phyloP scores from a whole-genome alignment of 2,888 invertebrate species.

The Pegoplata infirma region DNA sequence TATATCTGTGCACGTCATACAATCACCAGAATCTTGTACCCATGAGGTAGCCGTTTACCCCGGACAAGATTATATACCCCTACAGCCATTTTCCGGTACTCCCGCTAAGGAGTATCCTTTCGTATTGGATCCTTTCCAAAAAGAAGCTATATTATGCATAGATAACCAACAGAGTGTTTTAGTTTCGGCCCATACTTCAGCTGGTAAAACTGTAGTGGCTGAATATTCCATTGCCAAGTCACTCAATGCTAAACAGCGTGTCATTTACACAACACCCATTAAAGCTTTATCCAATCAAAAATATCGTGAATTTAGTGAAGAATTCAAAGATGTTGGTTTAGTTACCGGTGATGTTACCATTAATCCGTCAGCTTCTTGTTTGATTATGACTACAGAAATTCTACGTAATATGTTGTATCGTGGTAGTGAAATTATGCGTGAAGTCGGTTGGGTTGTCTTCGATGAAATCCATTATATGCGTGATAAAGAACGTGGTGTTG shows the following conservation, averaged over 20 bases:
- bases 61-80: conserved; percentile 86
- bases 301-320: conserved; percentile 97
- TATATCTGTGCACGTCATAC: conserved; percentile 92
- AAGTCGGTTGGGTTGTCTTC: conserved; percentile 99
- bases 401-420: conserved; percentile 98
- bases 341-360: conserved; percentile 99
- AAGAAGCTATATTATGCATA: conserved; percentile 96
- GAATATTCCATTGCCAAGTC: conserved; percentile 98
- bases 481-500: conserved; percentile 99
- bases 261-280: conserved; percentile 99
- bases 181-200: conserved; percentile 99
- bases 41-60: conserved; percentile 98
- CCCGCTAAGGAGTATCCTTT: conserved; percentile 97
- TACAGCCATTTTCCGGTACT: conserved; percentile 81
- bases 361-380: conserved; percentile 97
- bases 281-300: conserved; percentile 99
- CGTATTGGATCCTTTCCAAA: conserved; percentile 97
- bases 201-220: conserved; percentile 99
- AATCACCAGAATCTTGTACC: conserved; percentile 94
- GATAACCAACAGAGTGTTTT: conserved; percentile 99
- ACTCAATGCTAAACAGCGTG: conserved; percentile 94
- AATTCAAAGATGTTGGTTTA: conserved; percentile 98
- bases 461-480: conserved; percentile 99
- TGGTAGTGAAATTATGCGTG: conserved; percentile 98
- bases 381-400: conserved; percentile 99